phyloP scores from a whole-genome alignment of 2,113 vertebrate species.

The Elaphurus davidianus region DNA sequence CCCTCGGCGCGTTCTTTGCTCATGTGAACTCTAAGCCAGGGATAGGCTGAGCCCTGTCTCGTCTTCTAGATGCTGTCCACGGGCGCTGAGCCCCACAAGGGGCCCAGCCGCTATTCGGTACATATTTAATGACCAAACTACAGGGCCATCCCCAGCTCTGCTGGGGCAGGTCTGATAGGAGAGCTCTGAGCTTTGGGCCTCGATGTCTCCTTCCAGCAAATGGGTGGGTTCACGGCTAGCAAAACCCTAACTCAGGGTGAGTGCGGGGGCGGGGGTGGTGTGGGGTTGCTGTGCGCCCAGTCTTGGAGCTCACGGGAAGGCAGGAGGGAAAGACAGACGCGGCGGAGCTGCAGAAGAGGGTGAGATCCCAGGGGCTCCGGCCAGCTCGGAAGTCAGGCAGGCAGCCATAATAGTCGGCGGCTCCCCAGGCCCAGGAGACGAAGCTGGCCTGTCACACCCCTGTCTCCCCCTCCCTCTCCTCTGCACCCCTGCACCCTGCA shows the following conservation, averaged over 20 bases:
- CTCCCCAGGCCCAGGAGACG: background rate
- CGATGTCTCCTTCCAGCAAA: background rate
- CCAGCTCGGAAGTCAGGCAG: background rate
- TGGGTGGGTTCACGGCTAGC: background rate
- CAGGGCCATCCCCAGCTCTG: background rate
- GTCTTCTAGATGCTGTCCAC: background rate
- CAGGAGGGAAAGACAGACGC: background rate
- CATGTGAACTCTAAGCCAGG: background rate
- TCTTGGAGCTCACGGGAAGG: background rate
- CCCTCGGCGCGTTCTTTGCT: background rate
- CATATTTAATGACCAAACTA: background rate
- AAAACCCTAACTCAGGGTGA: background rate
- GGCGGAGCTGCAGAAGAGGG: background rate
- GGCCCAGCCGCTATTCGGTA: background rate
- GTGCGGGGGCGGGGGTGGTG: background rate
- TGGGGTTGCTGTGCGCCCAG: background rate
- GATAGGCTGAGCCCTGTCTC: background rate
- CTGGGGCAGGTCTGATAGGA: no score
- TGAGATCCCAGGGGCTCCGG: rapidly evolving
- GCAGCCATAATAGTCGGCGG: background rate
- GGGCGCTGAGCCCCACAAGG: background rate
- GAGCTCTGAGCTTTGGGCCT: background rate
- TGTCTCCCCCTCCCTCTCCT: background rate
- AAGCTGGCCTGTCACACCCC: no score
- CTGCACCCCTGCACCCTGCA: background rate